Percentiles rank a stretch among this genome's conserved stretches.
phyloP scores from a whole-genome alignment of 1,140 invertebrate genomes.

The Episyrphus balteatus region DNA sequence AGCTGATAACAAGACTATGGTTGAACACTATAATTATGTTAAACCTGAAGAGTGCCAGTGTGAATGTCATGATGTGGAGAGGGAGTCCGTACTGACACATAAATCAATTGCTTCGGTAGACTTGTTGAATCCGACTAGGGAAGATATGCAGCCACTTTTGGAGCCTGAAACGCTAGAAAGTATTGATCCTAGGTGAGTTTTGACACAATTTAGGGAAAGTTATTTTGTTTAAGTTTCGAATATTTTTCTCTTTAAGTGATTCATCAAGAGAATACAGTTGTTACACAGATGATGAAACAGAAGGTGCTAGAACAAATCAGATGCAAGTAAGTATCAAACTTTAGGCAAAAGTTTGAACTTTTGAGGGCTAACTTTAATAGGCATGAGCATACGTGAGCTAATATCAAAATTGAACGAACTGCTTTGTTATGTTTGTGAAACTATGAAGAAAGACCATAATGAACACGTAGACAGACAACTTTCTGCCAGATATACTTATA shows the following conservation, averaged over 20 bases:
- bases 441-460: no score
- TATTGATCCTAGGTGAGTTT: constrained; percentile 10
- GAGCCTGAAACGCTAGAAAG: constrained; percentile 20
- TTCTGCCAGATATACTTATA: no score
- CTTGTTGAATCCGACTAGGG: constrained; percentile 22
- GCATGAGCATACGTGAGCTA: no score
- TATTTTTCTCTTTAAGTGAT: constrained; percentile 3
- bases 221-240: neutral
- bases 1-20: neutral
- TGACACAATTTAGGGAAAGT: neutral
- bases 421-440: no score
- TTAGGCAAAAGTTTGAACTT: no score
- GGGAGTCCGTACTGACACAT: constrained; percentile 18
- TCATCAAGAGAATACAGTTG: constrained; percentile 14
- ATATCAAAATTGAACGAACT: no score
- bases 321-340: no score
- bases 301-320: neutral
- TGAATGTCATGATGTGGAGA: constrained; percentile 60
- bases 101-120: constrained; percentile 25
- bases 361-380: no score
- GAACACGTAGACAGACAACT: no score
- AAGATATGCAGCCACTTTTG: constrained; percentile 29
- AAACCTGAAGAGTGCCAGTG: constrained; percentile 74
- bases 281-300: constrained; percentile 22
- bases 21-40: constrained; percentile 56